phyloP scores from a whole-genome alignment of 2,113 vertebrate species.

The Pluvianellus socialis region DNA sequence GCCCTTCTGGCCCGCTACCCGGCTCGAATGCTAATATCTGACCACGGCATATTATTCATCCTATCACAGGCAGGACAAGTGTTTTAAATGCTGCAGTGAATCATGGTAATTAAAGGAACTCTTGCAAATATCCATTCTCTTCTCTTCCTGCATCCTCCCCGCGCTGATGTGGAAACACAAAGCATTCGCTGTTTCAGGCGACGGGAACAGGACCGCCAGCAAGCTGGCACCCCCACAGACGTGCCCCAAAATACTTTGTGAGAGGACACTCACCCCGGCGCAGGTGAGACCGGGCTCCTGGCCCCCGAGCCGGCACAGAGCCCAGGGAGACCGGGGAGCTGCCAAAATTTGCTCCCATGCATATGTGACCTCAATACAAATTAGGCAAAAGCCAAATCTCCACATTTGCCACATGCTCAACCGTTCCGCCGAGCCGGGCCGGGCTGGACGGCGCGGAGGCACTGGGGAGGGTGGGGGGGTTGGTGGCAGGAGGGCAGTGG shows the following conservation, averaged over 20 bases:
- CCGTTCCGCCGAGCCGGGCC: not conserved
- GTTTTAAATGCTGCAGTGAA: not conserved
- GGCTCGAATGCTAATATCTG: not conserved
- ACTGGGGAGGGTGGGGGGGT: no score
- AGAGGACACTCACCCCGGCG: fast-evolving
- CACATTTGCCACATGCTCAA: no score
- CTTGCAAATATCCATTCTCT: not conserved
- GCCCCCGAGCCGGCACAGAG: fast-evolving
- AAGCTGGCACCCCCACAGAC: not conserved
- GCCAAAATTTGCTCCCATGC: not conserved
- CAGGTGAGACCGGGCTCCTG: not conserved
- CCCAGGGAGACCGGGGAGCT: not conserved
- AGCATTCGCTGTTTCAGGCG: fast-evolving
- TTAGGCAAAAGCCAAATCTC: not conserved
- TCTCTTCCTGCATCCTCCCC: not conserved
- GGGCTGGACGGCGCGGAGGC: not conserved
- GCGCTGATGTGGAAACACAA: fast-evolving
- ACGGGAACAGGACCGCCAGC: not conserved
- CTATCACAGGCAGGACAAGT: not conserved
- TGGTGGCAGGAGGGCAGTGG: not conserved
- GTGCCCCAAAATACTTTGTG: not conserved
- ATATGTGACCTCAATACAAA: not conserved
- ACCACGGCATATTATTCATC: not conserved
- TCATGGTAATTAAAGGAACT: not conserved
- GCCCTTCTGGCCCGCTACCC: not conserved